Evolutionary conservation across 2,888 invertebrate genomes (phyloP).

Genomic region (Andrena marginata): DNA sequence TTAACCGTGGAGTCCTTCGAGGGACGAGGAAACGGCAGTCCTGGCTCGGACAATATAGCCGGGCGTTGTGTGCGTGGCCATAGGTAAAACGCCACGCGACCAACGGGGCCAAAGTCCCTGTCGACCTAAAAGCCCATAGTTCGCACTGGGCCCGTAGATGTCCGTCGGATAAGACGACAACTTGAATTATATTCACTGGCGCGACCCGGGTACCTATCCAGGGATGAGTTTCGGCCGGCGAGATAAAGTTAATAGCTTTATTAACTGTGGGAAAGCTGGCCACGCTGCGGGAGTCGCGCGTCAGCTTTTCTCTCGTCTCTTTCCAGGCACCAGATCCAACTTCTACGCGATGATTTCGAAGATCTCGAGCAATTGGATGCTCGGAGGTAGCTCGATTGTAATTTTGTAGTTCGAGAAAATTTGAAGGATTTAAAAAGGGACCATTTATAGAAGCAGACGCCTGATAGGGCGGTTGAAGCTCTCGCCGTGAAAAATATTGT

Average conservation of each 20-base stretch:
- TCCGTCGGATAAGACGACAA: constrained; percentile 79
- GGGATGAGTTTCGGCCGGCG: constrained; percentile 74
- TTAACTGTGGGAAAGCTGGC: constrained; percentile 82
- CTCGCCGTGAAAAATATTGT: too few relatives aligned
- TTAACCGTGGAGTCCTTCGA: constrained; percentile 72
- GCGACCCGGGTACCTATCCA: constrained; percentile 67
- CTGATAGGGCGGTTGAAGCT: too few relatives aligned
- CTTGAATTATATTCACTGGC: constrained; percentile 82
- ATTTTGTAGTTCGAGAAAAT: too few relatives aligned
- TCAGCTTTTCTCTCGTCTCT: constrained; percentile 19
- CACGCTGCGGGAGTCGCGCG: constrained; percentile 35
- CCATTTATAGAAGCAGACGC: too few relatives aligned
- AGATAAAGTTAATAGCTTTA: constrained; percentile 84
- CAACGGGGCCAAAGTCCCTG: constrained; percentile 75
- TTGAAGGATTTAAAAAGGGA: too few relatives aligned
- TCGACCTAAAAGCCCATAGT: constrained; percentile 79
- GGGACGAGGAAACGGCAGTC: constrained; percentile 37
- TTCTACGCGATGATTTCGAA: too few relatives aligned
- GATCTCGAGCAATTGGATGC: too few relatives aligned
- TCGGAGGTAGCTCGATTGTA: too few relatives aligned
- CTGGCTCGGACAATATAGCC: constrained; percentile 31
- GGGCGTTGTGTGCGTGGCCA: constrained; percentile 44
- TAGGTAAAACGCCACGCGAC: constrained; percentile 83
- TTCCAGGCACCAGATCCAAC: not conserved
- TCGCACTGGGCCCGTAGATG: constrained; percentile 76